Conservation (phyloP, 2,113 vertebrate genomes). For the Pluvialis apricaria region DNA sequence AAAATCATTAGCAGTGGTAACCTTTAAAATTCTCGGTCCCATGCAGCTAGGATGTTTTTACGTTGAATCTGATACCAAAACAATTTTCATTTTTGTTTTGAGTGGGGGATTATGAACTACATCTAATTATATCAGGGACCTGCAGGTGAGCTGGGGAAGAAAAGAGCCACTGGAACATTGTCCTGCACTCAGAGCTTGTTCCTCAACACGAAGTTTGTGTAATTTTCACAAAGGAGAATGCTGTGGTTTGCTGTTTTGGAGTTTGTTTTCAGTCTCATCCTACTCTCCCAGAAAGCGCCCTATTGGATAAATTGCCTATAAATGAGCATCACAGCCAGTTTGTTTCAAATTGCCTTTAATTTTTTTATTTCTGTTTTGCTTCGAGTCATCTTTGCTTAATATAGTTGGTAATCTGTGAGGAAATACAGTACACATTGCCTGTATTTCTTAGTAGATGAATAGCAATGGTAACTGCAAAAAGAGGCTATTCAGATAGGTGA, state of each 20-base stretch:
- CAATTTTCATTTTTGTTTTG: neutral
- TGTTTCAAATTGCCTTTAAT: neutral
- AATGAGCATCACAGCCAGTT: neutral
- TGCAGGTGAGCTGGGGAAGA: neutral
- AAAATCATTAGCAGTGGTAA: neutral
- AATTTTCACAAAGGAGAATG: neutral
- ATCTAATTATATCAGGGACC: neutral
- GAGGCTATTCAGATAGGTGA: neutral
- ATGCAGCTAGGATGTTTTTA: neutral
- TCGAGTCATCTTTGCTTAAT: neutral
- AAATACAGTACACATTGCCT: neutral
- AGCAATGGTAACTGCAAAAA: neutral
- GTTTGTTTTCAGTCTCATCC: neutral
- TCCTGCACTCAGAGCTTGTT: neutral
- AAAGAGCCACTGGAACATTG: neutral
- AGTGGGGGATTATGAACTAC: neutral
- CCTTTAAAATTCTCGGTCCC: neutral
- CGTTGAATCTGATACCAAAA: neutral
- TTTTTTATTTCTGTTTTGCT: constrained; percentile 30
- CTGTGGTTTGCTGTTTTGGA: neutral
- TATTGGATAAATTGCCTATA: neutral
- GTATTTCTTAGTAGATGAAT: neutral
- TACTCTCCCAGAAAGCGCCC: neutral
- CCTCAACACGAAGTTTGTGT: neutral
- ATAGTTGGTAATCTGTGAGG: neutral